Base-by-base conservation (phyloP, 2,888 invertebrate genomes). In the Calameuta pallipes region DNA sequence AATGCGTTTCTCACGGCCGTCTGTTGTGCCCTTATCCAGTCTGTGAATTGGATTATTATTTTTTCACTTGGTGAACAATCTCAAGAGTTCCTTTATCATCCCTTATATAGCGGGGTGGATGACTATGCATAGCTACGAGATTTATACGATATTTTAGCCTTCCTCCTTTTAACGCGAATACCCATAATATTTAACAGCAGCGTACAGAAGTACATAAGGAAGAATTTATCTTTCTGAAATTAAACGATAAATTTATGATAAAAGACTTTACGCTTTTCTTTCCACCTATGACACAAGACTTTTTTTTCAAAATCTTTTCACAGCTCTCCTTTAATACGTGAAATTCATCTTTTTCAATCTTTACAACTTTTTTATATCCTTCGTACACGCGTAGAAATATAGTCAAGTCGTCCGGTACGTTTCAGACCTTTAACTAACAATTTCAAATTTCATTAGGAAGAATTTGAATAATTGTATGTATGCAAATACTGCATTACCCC, bases 381-480 rank as follows among this genome's bases (percentile, higher is more conserved):
- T 9, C 9, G 2, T 56, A 9, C 9, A 23, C 23, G 9, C 6
- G 15, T 23, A 23, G 23, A 71, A 30, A 71, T 30, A 30, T 30
- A 11, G 30, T 30, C 31, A 33, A 71, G 71, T 30, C 71, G 71
- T 30, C 31, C 30, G 1, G 71, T 71, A 71, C 71, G 15, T 11
- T 30, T 71, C 71, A 6, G 41, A 71, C 71, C 4, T 71, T 30
- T 15, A 71, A 12, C 30, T 9, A 15, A 33, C 71, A 33, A 13
- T 83, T 80, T 73, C 78, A 85, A 88, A 88, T 87, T 88, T 82
- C 79, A 85, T 87, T 86, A 85, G 83, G 76, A 80, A 77, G 82
- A 87, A 89, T 89, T 84, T 87, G 86, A 89, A 89, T 89, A 89
- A 88, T 88, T 87, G 88, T 88, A 88, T 87, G 85, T 87, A 86